These are phyloP conservation scores for Tetragnatha montana DNA, from an alignment of 2,888 invertebrate species.

Conservation along the genomic window DNA sequence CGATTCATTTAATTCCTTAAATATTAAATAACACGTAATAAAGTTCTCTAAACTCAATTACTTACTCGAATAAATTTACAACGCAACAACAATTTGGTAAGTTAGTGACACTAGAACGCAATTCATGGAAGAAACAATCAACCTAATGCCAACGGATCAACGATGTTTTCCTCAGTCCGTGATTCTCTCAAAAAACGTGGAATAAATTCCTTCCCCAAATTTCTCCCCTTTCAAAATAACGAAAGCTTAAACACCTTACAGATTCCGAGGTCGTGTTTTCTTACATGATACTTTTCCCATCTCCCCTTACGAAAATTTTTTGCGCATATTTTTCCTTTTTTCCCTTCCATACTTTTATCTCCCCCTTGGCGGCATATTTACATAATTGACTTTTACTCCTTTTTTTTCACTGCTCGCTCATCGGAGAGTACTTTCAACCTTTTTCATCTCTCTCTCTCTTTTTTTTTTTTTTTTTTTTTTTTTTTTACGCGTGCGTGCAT, in stretches of 20 bases:
- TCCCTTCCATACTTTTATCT: conserved; percentile 32
- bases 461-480: not conserved
- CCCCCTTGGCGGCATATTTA: conserved; percentile 53
- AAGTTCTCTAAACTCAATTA: no score
- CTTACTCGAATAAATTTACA: no score
- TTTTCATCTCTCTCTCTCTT: not conserved
- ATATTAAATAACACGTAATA: no score
- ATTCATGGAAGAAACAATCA: no score
- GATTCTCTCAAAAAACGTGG: not conserved
- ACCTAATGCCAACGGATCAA: not conserved
- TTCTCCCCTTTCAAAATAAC: not conserved
- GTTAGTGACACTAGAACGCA: no score
- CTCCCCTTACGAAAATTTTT: conserved; percentile 20
- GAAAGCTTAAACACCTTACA: conserved; percentile 5
- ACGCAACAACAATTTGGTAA: no score
- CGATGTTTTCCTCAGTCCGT: not conserved
- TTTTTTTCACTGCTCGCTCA: conserved; percentile 17
- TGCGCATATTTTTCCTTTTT: conserved; percentile 2
- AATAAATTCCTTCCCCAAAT: not conserved
- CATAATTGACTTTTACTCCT: conserved; percentile 57
- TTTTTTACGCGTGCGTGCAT: conserved; percentile 31
- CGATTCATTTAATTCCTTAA: no score
- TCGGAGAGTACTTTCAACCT: conserved; percentile 38
- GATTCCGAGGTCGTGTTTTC: conserved; percentile 29
- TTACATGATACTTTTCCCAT: conserved; percentile 32